Conservation (phyloP, 2,797 vertebrate species). For the Hypotaenidia philippensis region DNA sequence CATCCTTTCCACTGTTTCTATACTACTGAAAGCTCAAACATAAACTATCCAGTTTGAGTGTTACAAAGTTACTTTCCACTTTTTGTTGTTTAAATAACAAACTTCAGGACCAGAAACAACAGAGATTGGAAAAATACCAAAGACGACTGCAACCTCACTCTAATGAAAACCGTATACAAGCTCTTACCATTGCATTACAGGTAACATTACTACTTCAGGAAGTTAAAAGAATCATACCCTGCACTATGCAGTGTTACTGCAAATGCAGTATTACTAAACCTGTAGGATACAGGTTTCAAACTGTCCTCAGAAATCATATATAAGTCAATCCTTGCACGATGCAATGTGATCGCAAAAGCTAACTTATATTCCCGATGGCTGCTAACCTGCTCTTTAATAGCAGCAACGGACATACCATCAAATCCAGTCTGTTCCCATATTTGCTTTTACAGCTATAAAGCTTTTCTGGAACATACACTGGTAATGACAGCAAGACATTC, state of each 20-base stretch:
- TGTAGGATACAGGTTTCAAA: not conserved
- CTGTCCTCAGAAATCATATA: not conserved
- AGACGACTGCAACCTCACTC: not conserved
- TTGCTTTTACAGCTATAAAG: not conserved
- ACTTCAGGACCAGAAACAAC: not conserved
- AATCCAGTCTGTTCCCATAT: not conserved
- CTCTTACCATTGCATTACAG: not conserved
- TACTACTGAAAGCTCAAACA: not conserved
- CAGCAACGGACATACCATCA: not conserved
- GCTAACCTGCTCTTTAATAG: not conserved
- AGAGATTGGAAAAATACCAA: not conserved
- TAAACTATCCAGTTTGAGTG: not conserved
- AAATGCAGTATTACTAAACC: not conserved
- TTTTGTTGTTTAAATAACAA: not conserved
- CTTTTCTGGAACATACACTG: not conserved
- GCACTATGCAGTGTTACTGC: not conserved
- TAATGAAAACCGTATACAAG: not conserved
- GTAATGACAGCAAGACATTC: not conserved
- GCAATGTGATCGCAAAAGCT: not conserved
- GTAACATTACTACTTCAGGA: not conserved
- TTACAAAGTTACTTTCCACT: not conserved
- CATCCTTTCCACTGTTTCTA: not conserved
- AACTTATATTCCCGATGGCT: not conserved
- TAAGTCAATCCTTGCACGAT: not conserved
- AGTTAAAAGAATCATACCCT: not conserved